Evolutionary conservation across 30 jellyfish, hydroid and myxozoan species (phyloP).

Genomic region (Aurelia aurita): DNA sequence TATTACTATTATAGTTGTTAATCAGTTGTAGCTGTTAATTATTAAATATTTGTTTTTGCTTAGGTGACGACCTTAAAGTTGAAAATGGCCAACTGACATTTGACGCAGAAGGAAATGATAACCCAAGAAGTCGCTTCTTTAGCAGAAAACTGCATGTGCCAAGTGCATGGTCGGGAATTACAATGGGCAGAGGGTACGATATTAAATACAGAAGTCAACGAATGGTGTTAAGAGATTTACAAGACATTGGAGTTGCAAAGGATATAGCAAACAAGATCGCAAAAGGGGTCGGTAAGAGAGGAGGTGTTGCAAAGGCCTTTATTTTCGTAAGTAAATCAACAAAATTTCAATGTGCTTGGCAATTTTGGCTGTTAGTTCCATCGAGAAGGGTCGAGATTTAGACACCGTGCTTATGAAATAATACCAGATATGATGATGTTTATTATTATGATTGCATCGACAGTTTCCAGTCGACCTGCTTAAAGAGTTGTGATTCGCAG

Average conservation of each 20-base stretch:
- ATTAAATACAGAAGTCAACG: constrained; percentile 49
- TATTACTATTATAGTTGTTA: too few species aligned
- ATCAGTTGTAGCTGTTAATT: too few species aligned
- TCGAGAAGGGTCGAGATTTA: too few species aligned
- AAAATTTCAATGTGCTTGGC: neutral
- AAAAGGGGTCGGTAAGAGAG: constrained; percentile 61
- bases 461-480: too few species aligned
- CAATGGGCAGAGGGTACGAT: constrained; percentile 85
- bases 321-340: constrained; percentile 19
- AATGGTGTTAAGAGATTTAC: constrained; percentile 49
- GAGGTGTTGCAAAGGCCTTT: constrained; percentile 23
- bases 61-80: constrained; percentile 52
- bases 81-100: constrained; percentile 68
- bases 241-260: constrained; percentile 18
- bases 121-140: constrained; percentile 64
- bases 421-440: too few species aligned
- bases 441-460: too few species aligned
- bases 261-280: constrained; percentile 45
- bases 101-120: constrained; percentile 82
- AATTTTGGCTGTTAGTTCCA: neutral
- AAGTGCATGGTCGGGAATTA: constrained; percentile 70
- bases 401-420: too few species aligned
- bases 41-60: too few species aligned
- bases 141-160: constrained; percentile 77
- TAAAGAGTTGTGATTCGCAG: too few species aligned